Evolutionary conservation across 2,888 invertebrate genomes (phyloP), one percentile per base, ranked within the genome.

Genomic region (Rhagium mordax): DNA sequence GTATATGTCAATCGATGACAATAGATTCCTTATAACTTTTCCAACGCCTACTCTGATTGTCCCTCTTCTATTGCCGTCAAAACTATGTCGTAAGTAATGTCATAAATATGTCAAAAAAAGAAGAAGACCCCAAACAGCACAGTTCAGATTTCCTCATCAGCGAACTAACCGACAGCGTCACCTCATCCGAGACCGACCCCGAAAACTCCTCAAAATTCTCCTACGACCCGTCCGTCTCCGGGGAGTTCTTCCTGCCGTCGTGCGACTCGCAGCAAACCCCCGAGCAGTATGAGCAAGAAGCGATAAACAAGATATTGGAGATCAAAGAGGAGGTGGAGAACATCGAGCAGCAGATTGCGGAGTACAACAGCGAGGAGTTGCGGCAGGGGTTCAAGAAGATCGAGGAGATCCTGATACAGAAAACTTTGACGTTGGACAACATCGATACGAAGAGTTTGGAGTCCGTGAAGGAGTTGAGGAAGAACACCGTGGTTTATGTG

Each of bases 361-460:
- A 68, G 3, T 41, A 16, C 3, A 71, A 61, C 15, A 69, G 68
- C 18, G 74, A 71, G 10, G 53, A 73, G 16, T 8, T 78, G 33
- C 49, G 70, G 29, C 60, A 33, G 7, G 70, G 74, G 7, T 75
- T 48, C 27, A 77, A 72, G 48, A 78, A 57, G 51, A 73, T 72
- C 20, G 82, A 82, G 29, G 82, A 82, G 55, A 41, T 74, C 20
- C 73, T 82, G 41, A 64, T 82, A 15, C 73, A 76, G 57, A 77
- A 79, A 68, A 82, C 75, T 4, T 47, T 82, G 13, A 70, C 65
- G 21, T 53, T 82, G 68, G 82, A 82, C 61, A 73, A 73, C 15
- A 75, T 80, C 0, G 79, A 81, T 16, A 72, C 80, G 0, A 77
- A 57, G 16, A 74, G 74, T n/a, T 51, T 72, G 5, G 77, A 80